These are phyloP conservation scores for Thymelicus acteon DNA, from an alignment of 2,888 invertebrate genomes.

Conservation along the genomic window DNA sequence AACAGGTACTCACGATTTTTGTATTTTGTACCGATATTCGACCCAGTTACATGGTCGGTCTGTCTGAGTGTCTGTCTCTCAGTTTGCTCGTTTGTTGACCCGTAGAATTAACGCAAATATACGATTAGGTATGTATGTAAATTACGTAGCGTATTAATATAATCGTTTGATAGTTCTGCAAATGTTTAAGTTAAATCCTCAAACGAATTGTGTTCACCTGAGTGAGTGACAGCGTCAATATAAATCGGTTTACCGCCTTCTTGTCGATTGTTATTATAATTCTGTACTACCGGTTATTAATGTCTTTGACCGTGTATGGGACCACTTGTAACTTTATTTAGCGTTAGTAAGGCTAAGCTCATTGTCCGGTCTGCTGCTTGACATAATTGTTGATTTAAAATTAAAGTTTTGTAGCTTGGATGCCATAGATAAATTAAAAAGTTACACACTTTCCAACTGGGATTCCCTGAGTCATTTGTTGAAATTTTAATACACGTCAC, in stretches of 20 bases:
- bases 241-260: conserved; percentile 82
- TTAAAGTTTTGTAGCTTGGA: background rate
- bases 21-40: no score
- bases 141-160: background rate
- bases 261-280: conserved; percentile 78
- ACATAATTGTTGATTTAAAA: background rate
- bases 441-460: no score
- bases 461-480: no score
- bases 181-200: conserved; percentile 74
- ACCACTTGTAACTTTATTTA: conserved; percentile 10
- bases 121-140: background rate
- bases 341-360: background rate
- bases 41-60: no score
- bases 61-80: no score
- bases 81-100: no score
- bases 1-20: no score
- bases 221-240: conserved; percentile 73
- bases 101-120: no score
- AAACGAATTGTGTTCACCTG: conserved; percentile 65
- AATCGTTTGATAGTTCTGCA: conserved; percentile 31
- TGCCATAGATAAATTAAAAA: no score
- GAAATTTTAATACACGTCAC: no score
- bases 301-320: conserved; percentile 54
- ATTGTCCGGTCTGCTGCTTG: background rate
- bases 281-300: conserved; percentile 76